Percentiles rank a stretch among this genome's conserved stretches.
These are phyloP conservation scores for Pteronotus mesoamericanus DNA, from an alignment of 2,797 vertebrate genomes.

Conservation along the genomic window DNA sequence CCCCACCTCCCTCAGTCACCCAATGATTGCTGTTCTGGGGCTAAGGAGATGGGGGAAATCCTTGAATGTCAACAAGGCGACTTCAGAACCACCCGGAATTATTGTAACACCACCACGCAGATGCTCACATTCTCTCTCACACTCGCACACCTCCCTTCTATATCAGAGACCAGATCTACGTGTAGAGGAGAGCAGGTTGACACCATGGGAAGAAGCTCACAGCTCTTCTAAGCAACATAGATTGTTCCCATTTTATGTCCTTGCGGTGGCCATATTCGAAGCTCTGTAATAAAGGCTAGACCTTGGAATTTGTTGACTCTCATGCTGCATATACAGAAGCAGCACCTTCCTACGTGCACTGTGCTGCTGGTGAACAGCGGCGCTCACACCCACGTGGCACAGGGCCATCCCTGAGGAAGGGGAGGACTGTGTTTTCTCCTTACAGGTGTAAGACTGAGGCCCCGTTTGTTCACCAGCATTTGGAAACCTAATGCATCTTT, in stretches of 20 bases:
- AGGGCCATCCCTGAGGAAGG: not conserved
- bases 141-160: not conserved
- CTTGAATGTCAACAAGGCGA: not conserved
- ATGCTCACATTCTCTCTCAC: rapidly evolving
- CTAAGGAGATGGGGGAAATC: not conserved
- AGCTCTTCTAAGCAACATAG: not conserved
- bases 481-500: not conserved
- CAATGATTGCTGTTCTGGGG: too few species aligned
- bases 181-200: not conserved
- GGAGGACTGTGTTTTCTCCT: not conserved
- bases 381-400: not conserved
- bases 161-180: not conserved
- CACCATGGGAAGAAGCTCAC: not conserved
- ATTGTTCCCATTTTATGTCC: not conserved
- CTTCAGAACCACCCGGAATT: not conserved
- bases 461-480: not conserved
- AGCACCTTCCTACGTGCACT: not conserved
- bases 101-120: not conserved
- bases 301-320: not conserved
- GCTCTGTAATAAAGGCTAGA: constrained; percentile 36
- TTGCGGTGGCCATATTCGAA: not conserved
- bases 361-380: not conserved
- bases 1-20: not conserved
- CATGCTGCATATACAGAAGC: constrained; percentile 7
- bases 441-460: not conserved